These are phyloP conservation scores for Amphiprion clarkii DNA, from an alignment of 2,797 vertebrate species.

Conservation along the genomic window DNA sequence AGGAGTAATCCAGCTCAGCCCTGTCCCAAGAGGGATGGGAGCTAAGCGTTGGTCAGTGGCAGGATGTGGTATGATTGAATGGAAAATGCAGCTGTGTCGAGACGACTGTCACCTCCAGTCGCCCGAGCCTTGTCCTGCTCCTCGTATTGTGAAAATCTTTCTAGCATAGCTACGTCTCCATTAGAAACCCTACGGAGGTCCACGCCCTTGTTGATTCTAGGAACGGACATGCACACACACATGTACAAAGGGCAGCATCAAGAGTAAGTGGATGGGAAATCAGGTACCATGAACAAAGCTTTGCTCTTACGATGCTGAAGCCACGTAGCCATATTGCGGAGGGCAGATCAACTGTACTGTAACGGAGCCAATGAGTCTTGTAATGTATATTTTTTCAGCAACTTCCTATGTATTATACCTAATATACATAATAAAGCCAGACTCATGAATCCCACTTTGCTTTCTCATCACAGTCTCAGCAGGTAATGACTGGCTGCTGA, in stretches of 20 bases:
- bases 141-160: slow-evolving; percentile 19
- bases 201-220: slow-evolving; percentile 42
- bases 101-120: slow-evolving; percentile 3
- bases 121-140: slow-evolving; percentile 6
- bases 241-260: slow-evolving; percentile 6
- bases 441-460: not conserved
- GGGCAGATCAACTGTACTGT: not conserved
- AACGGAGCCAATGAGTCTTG: not conserved
- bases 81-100: not conserved
- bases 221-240: slow-evolving; percentile 12
- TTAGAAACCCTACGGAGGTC: slow-evolving; percentile 20
- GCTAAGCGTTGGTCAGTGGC: slow-evolving; percentile 2
- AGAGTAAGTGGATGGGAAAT: slow-evolving; percentile 4
- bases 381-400: not conserved
- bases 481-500: slow-evolving; percentile 6
- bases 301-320: not conserved
- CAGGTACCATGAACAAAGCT: not conserved
- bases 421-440: not conserved
- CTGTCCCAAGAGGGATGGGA: slow-evolving; percentile 11
- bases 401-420: not conserved
- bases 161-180: not conserved
- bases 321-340: slow-evolving; percentile 2
- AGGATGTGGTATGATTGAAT: not conserved
- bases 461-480: slow-evolving; percentile 21
- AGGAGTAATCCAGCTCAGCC: slow-evolving; percentile 5